phyloP scores from a whole-genome alignment of 2,888 invertebrate species.

The Parnassius smintheus region DNA sequence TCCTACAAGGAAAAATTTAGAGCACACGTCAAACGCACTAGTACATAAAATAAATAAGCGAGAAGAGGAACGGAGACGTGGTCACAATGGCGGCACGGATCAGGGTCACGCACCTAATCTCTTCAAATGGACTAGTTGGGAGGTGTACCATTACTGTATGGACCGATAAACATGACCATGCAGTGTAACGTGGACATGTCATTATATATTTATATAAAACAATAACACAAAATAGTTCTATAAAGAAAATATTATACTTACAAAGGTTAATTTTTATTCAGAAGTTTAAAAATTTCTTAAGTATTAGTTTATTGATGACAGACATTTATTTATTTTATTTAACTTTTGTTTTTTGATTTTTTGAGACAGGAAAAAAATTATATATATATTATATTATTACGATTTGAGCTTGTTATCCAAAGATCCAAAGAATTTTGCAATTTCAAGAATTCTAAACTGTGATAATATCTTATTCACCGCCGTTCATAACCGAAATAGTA shows the following conservation, averaged over 20 bases:
- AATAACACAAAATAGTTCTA: not conserved
- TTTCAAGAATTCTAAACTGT: no score
- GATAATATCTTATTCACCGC: no score
- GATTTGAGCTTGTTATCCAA: no score
- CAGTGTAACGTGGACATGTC: constrained; percentile 11
- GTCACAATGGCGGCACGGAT: constrained; percentile 37
- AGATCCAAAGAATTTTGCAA: no score
- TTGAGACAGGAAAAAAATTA: no score
- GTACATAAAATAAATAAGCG: constrained; percentile 35
- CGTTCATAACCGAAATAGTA: no score
- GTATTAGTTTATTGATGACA: no score
- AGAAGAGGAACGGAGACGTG: constrained; percentile 31
- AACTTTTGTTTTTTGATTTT: no score
- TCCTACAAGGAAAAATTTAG: constrained; percentile 24
- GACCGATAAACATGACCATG: constrained; percentile 24
- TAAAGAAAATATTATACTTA: not conserved
- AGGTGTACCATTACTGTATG: constrained; percentile 36
- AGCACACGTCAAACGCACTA: constrained; percentile 23
- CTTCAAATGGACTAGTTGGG: constrained; percentile 37
- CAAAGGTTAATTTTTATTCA: no score
- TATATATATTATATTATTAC: no score
- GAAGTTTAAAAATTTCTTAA: no score
- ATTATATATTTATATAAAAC: not conserved
- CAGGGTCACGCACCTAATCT: constrained; percentile 41
- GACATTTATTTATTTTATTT: no score